Evolutionary conservation across 1,140 invertebrate genomes (phyloP), one percentile per base, ranked within the genome.

Genomic region (Steinernema feltiae): DNA sequence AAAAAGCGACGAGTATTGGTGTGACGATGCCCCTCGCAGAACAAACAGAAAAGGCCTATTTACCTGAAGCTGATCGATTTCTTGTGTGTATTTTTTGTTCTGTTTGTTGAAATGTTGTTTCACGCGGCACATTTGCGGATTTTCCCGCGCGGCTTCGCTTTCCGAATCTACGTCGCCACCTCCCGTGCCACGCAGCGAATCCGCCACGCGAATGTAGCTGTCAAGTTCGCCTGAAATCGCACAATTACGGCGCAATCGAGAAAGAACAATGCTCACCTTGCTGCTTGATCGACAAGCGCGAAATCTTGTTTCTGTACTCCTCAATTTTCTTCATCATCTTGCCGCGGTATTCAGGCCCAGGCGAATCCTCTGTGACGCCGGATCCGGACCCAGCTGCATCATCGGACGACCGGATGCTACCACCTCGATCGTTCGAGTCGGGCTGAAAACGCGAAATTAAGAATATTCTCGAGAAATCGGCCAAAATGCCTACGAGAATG

Each of bases 31-130:
- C 7, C 41, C 21, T n/a, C 48, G 17, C 24, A 30, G 24, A 15
- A 74, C 73, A 74, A 17, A 15, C 30, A 75, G n/a, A 32, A 29
- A n/a, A 2, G 72, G 18, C n/a, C 76, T 48, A 30, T 72, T 35
- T 18, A 81, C 76, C 74, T 82, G 81, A 2, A 82, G 81, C 63
- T 81, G 71, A 18, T 84, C 81, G 17, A 82, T 73, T 48, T 85
- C 81, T 70, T 82, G 81, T 1, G 74, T 74, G 46, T 82, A 84
- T 32, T 82, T 82, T 30, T 82, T 82, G 81, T 82, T 82, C 72
- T 84, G 82, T 63, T 72, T 71, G 32, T 82, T 83, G 76, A 82
- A 82, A 70, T 82, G 83, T 31, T 84, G 82, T 30, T 76, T 78
- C 0, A 82, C 73, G 30, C 81, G 41, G 48, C 76, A 76, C 73